Evolutionary conservation across 2,113 vertebrate species (phyloP), one percentile per base, ranked within the genome.

Genomic region (Vicugna pacos): DNA sequence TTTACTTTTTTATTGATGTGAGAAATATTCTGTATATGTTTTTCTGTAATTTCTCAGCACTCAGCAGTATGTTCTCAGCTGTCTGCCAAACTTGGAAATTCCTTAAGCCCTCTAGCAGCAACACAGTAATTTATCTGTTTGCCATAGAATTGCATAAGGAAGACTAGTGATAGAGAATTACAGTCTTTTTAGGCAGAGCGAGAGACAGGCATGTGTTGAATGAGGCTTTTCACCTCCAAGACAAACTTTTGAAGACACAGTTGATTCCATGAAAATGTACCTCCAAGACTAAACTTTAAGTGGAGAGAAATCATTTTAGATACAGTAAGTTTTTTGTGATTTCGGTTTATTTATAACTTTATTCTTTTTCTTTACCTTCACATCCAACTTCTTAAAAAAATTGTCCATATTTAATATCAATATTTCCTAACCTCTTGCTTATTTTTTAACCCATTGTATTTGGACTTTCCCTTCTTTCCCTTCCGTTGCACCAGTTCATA

Each of bases 1-100:
- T 13, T 95, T 35, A 94, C n/a, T 76, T 94, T 86, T 79, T 86
- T 79, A 70, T 86, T 69, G n/a, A 96, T 92, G 22, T 64, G 9
- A 73, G 94, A 91, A 95, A 69, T 95, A 69, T 11, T 50, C 16
- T 72, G 0, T 82, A 13, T 56, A 2, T 64, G 11, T 79, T 91
- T 94, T 52, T 52, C 62, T 70, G 0, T 69, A 89, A 62, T 80
- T 94, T 95, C 79, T 93, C 46, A 79, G n/a, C 22, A 69, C 19
- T 91, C 13, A 73, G 30, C 48, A 95, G 38, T 91, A 56, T 81
- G 16, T 32, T 94, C 11, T 77, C 54, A 54, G 16, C 67, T 83
- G 12, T 89, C 48, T 58, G 8, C 20, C 75, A 38, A 56, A 38
- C 62, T 76, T 86, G 46, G 52, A 89, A 96, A 70, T 65, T 86